Percentiles rank a stretch among this genome's conserved stretches.
phyloP scores from a whole-genome alignment of 2,113 vertebrate species.

The Austrofundulus limnaeus region DNA sequence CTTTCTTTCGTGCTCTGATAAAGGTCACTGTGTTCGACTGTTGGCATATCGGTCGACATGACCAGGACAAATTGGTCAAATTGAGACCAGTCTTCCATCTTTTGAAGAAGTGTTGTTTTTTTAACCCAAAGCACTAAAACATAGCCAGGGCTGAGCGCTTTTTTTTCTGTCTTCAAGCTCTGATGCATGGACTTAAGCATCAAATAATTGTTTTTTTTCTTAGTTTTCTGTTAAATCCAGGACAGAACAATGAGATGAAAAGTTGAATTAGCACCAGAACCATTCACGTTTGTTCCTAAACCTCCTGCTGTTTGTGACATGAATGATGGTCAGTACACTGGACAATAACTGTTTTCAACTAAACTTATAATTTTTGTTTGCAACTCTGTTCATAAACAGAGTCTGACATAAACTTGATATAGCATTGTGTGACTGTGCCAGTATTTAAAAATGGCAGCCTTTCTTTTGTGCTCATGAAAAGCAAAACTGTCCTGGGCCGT shows the following conservation, averaged over 20 bases:
- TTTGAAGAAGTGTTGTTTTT: not conserved
- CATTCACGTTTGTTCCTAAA: no score
- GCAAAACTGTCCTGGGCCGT: no score
- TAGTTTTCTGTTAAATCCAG: not conserved
- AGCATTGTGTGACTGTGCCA: no score
- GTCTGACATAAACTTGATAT: no score
- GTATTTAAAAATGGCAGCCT: no score
- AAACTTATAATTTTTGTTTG: no score
- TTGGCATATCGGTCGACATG: not conserved
- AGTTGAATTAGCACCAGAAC: not conserved
- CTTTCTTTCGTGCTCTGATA: not conserved
- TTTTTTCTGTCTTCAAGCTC: not conserved
- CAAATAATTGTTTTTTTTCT: not conserved
- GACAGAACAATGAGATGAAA: not conserved
- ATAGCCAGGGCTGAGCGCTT: no score
- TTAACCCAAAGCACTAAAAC: not conserved
- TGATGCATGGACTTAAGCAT: not conserved
- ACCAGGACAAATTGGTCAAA: not conserved
- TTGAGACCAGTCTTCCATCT: not conserved
- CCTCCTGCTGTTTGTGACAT: no score
- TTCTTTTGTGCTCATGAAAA: no score
- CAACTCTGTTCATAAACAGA: no score
- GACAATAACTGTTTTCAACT: no score
- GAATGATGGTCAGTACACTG: no score
- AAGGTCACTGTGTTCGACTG: not conserved